phyloP scores from a whole-genome alignment of 53 echinoderm and acorn worm genomes.

The Echinarachnius parma region DNA sequence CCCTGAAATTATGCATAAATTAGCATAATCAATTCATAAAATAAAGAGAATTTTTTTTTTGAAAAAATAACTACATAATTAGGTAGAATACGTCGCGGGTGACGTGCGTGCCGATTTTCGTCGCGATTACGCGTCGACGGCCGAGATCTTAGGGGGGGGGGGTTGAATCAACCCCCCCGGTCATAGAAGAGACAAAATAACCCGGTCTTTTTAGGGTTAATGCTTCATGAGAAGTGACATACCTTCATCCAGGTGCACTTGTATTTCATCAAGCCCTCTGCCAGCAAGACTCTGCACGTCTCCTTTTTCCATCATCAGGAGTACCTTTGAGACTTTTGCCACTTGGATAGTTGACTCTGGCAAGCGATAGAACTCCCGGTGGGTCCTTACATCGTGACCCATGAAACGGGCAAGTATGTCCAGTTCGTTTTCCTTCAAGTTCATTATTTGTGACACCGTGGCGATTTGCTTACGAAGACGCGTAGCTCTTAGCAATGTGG shows the following conservation, averaged over 20 bases:
- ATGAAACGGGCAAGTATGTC: conserved; percentile 64
- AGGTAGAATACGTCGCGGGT: too few species aligned
- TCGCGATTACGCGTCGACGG: too few species aligned
- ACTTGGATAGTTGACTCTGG: conserved; percentile 47
- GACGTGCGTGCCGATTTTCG: too few species aligned
- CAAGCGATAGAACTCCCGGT: conserved; percentile 61
- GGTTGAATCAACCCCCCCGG: too few species aligned
- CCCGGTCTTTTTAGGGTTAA: too few species aligned
- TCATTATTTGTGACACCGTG: conserved; percentile 64
- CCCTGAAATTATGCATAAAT: too few species aligned
- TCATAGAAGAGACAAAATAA: too few species aligned
- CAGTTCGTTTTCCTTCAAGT: conserved; percentile 70
- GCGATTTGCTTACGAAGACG: conserved; percentile 71
- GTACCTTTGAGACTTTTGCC: conserved; percentile 45
- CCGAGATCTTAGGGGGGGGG: too few species aligned
- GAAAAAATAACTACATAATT: too few species aligned
- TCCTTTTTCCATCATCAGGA: conserved; percentile 56
- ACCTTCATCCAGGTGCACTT: conserved; percentile 14
- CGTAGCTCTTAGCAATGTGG: conserved; percentile 61
- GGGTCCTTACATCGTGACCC: conserved; percentile 63
- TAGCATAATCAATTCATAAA: too few species aligned
- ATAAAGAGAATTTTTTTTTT: too few species aligned
- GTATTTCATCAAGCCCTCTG: conserved; percentile 49
- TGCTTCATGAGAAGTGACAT: background rate
- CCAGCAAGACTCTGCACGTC: conserved; percentile 44